Conservation (phyloP, 2,888 invertebrate genomes). For the Drosophila rellima region DNA sequence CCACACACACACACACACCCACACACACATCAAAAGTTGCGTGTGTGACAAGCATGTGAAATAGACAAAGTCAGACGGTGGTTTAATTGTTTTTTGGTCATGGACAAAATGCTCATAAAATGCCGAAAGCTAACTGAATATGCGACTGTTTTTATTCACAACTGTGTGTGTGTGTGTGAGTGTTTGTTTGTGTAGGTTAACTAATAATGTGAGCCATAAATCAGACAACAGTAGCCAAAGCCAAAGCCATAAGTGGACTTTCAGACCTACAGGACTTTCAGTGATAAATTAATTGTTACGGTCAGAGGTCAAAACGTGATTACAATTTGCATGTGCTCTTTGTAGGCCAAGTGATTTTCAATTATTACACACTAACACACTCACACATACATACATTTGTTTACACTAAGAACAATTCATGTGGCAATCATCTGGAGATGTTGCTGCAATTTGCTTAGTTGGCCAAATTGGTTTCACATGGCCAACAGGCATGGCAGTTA, state of each 20-base stretch:
- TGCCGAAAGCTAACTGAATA: slow-evolving; percentile 18
- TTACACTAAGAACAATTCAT: slow-evolving; percentile 9
- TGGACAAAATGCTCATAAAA: slow-evolving; percentile 58
- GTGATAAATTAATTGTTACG: slow-evolving; percentile 74
- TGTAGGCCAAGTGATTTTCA: slow-evolving; percentile 54
- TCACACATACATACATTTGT: slow-evolving; percentile 2
- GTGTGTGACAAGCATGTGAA: slow-evolving; percentile 74
- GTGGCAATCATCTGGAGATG: slow-evolving; percentile 21
- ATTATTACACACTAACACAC: slow-evolving; percentile 42
- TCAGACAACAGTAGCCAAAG: slow-evolving; percentile 53
- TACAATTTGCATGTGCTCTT: slow-evolving; percentile 49
- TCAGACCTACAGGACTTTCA: slow-evolving; percentile 41
- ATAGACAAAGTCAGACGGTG: slow-evolving; percentile 48
- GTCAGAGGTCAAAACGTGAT: slow-evolving; percentile 34
- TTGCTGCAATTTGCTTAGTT: slow-evolving; percentile 44
- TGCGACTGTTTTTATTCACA: background rate
- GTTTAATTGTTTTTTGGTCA: slow-evolving; percentile 67
- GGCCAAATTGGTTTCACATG: slow-evolving; percentile 60
- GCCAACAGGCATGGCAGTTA: slow-evolving; percentile 20
- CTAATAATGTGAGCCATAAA: slow-evolving; percentile 74
- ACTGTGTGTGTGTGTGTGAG: slow-evolving; percentile 14
- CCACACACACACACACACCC: slow-evolving; percentile 4
- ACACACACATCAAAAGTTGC: slow-evolving; percentile 14
- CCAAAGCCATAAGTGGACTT: slow-evolving; percentile 56
- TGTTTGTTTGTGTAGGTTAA: slow-evolving; percentile 13